A percentile compares a stretch with the other conserved stretches of the same genome.
phyloP scores from a whole-genome alignment of 53 echinoderm and acorn worm genomes.

The Holothuria leucospilota region DNA sequence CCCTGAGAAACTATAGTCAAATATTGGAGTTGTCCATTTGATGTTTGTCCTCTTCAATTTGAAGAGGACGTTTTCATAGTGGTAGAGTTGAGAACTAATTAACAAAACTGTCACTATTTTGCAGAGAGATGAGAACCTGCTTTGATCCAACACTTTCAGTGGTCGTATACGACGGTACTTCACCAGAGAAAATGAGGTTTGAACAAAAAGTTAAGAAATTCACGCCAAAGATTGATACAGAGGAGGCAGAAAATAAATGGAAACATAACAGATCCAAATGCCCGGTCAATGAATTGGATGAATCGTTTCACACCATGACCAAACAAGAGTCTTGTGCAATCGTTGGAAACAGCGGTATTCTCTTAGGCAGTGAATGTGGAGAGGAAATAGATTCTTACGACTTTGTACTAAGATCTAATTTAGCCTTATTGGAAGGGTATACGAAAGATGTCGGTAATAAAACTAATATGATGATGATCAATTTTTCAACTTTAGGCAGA shows the following conservation, averaged over 20 bases:
- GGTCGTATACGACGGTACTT: too few species aligned
- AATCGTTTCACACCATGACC: neutral
- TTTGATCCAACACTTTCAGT: too few species aligned
- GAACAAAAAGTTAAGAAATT: neutral
- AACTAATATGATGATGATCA: constrained; percentile 30
- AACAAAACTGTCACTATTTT: too few species aligned
- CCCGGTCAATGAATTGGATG: neutral
- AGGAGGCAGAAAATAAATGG: neutral
- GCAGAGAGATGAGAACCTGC: too few species aligned
- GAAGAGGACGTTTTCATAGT: too few species aligned
- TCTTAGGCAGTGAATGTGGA: neutral
- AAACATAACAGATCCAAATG: neutral
- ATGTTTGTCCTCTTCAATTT: too few species aligned
- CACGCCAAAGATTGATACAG: neutral
- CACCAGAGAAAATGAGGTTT: neutral
- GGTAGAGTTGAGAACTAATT: too few species aligned
- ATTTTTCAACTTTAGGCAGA: neutral
- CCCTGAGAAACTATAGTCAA: too few species aligned
- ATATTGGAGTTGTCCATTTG: too few species aligned
- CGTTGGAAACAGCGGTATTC: neutral
- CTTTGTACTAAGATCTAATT: constrained; percentile 8
- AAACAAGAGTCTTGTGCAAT: neutral
- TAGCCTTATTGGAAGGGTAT: neutral
- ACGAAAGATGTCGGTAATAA: constrained; percentile 13
- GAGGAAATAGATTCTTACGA: constrained; percentile 11